Evolutionary conservation across 1,140 invertebrate genomes (phyloP), one percentile per base, ranked within the genome.

Genomic region (Triops cancriformis): DNA sequence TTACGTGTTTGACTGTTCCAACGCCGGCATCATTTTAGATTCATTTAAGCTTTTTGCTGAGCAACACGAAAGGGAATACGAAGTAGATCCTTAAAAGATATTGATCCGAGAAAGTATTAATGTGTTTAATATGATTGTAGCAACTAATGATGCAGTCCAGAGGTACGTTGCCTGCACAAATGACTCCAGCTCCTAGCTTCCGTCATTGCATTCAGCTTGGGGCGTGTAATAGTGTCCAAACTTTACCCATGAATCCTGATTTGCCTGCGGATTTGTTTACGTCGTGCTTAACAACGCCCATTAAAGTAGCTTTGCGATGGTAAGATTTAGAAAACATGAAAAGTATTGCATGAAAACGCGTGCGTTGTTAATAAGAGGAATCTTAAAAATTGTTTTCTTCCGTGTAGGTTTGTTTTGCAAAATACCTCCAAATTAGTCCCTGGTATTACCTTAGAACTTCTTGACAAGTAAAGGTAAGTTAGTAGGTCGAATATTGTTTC

Each of bases 231-330:
- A 90, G 91, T 18, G 92, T 92, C 83, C 95, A 99, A 86, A 90
- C 93, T 80, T 88, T 99, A 79, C 98, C 98, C 6, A 97, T 98
- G 94, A 96, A 98, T 87, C 94, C 97, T 26, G 94, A 98, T 85
- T 87, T 99, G 80, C 98, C 98, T n/a, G 97, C 97, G 18, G 98
- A 99, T 88, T 88, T 99, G 73, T 99, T 99, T 86, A 99, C 98
- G 26, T 90, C 96, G 26, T 99, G 97, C 85, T 89, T 99, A 77
- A 99, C 97, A 26, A 98, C 97, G 23, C 98, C 98, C 41, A 98
- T 99, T 82, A 96, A 96, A 88, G 97, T 97, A 82, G 97, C 96
- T 41, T 86, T 99, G 72, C 89, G 93, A 82, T 99, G 96, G 96
- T 91, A 83, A 81, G 81, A 78, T 37, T 73, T 26, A n/a, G 28